Evolutionary conservation across 2,888 invertebrate species (phyloP).

Genomic region (Eristalinus sepulchralis): DNA sequence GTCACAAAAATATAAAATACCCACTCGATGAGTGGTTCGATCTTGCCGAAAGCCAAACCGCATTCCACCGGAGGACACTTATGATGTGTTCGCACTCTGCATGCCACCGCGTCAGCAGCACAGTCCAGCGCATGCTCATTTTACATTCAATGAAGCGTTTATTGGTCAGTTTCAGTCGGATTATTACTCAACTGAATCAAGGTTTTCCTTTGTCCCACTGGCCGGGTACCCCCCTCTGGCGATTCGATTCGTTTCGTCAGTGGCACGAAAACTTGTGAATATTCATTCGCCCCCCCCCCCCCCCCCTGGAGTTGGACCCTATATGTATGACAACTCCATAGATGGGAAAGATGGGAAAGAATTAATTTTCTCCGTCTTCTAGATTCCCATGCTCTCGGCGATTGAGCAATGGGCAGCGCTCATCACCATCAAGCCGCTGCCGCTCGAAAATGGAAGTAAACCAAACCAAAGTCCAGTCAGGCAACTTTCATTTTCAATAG

Average conservation of each 20-base stretch:
- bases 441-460: constrained; percentile 45
- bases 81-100: not conserved
- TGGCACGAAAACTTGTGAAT: constrained; percentile 8
- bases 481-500: constrained; percentile 69
- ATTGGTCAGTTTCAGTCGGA: constrained; percentile 56
- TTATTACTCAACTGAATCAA: constrained; percentile 64
- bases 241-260: constrained; percentile 45
- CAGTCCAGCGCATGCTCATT: constrained; percentile 34
- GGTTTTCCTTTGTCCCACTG: constrained; percentile 60
- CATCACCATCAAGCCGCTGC: constrained; percentile 18
- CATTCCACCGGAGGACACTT: constrained; percentile 35
- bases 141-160: constrained; percentile 66
- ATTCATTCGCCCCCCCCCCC: not conserved
- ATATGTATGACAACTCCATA: constrained; percentile 14
- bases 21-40: constrained; percentile 3
- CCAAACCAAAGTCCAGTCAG: constrained; percentile 54
- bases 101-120: not conserved
- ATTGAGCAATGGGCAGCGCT: constrained; percentile 45
- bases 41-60: constrained; percentile 11
- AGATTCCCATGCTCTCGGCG: constrained; percentile 28
- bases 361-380: constrained; percentile 24
- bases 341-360: constrained; percentile 13
- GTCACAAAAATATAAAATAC: constrained; percentile 31
- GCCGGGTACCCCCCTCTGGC: not conserved
- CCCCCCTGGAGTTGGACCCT: not conserved